phyloP scores from a whole-genome alignment of 2,888 invertebrate species.

The Cactoblastis cactorum region DNA sequence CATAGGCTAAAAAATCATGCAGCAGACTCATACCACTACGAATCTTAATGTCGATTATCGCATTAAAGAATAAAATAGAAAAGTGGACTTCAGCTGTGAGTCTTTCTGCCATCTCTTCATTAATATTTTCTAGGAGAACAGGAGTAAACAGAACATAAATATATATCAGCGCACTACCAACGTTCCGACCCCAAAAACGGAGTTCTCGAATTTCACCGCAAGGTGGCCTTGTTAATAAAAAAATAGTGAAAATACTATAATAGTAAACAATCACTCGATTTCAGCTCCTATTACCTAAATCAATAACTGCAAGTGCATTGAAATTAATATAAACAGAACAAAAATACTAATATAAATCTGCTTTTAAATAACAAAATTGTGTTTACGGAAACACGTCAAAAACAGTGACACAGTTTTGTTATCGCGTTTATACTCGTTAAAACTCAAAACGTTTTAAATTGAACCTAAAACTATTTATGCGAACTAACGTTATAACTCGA shows the following conservation, averaged over 20 bases:
- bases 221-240: conserved; percentile 19
- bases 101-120: too few species aligned
- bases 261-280: conserved; percentile 32
- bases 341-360: conserved; percentile 16
- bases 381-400: conserved; percentile 18
- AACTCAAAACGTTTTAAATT: too few species aligned
- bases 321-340: conserved; percentile 18
- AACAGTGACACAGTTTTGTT: conserved; percentile 3
- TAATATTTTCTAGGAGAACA: not conserved
- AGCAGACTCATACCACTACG: too few species aligned
- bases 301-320: conserved; percentile 21
- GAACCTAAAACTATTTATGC: too few species aligned
- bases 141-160: not conserved
- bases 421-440: too few species aligned
- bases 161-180: not conserved
- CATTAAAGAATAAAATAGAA: too few species aligned
- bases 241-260: conserved; percentile 17
- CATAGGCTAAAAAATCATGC: too few species aligned
- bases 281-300: conserved; percentile 28
- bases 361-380: conserved; percentile 19
- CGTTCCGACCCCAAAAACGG: conserved; percentile 16
- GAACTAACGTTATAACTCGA: too few species aligned
- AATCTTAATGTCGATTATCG: too few species aligned
- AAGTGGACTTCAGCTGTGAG: too few species aligned
- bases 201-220: conserved; percentile 23